phyloP scores from a whole-genome alignment of 2,113 vertebrate species.

The Neolamprologus devosi region DNA sequence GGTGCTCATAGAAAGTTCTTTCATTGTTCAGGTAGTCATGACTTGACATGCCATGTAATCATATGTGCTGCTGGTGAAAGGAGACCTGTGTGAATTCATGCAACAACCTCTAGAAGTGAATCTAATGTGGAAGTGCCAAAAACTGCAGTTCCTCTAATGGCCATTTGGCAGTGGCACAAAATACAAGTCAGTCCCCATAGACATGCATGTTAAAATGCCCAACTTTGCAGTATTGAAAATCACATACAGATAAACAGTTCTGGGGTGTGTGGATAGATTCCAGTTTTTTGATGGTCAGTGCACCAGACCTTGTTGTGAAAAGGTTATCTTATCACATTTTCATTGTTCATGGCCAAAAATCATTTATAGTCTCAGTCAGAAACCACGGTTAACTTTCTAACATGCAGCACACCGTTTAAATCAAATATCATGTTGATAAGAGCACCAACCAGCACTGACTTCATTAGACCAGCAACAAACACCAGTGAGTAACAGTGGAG shows the following conservation, averaged over 20 bases:
- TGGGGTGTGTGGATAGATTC: not conserved
- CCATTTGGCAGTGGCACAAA: not conserved
- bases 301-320: not conserved
- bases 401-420: not conserved
- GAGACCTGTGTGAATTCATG: not conserved
- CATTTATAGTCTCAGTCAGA: not conserved
- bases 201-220: not conserved
- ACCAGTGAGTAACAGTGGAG: not conserved
- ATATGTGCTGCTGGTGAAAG: not conserved
- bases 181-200: not conserved
- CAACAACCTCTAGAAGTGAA: not conserved
- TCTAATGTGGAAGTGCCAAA: not conserved
- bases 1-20: not conserved
- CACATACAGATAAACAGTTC: not conserved
- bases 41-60: not conserved
- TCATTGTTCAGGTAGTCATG: not conserved
- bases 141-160: not conserved
- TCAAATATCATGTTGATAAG: not conserved
- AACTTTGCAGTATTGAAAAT: not conserved
- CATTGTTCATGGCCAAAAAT: not conserved
- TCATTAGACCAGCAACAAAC: not conserved
- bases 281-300: not conserved
- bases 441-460: not conserved
- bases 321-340: not conserved
- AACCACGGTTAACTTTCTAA: not conserved